Conservation (phyloP, 2,797 vertebrate genomes). For the Cyprinodon diabolis region DNA sequence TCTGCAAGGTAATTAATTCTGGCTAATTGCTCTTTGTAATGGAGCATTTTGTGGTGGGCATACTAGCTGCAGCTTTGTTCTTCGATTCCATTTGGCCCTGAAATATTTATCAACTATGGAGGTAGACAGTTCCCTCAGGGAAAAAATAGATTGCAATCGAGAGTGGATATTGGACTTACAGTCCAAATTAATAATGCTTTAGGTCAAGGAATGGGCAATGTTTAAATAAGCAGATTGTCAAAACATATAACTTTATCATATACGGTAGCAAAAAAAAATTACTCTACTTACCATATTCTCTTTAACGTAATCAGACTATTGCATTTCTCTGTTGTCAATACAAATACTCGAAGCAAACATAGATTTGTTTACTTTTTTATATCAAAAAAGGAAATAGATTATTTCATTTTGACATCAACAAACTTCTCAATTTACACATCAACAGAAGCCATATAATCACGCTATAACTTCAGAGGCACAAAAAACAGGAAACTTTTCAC, state of each 20-base stretch:
- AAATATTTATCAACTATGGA: slow-evolving; percentile 7
- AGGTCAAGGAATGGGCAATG: background rate
- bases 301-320: slow-evolving; percentile 6
- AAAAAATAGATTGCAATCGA: background rate
- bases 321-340: slow-evolving; percentile 7
- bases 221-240: background rate
- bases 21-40: slow-evolving; percentile 1
- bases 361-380: slow-evolving; percentile 70
- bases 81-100: background rate
- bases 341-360: slow-evolving; percentile 52
- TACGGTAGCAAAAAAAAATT: background rate
- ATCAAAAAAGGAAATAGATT: slow-evolving; percentile 90
- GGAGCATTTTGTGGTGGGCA: background rate
- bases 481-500: slow-evolving; percentile 83
- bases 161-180: background rate
- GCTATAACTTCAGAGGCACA: slow-evolving; percentile 89
- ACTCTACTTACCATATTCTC: background rate
- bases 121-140: slow-evolving; percentile 1
- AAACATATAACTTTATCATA: background rate
- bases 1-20: background rate
- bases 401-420: slow-evolving; percentile 94
- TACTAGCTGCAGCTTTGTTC: background rate
- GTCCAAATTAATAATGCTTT: background rate
- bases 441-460: slow-evolving; percentile 89
- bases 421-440: slow-evolving; percentile 92